Base-by-base conservation (phyloP, 2,113 vertebrate species). In the Apteryx mantelli region DNA sequence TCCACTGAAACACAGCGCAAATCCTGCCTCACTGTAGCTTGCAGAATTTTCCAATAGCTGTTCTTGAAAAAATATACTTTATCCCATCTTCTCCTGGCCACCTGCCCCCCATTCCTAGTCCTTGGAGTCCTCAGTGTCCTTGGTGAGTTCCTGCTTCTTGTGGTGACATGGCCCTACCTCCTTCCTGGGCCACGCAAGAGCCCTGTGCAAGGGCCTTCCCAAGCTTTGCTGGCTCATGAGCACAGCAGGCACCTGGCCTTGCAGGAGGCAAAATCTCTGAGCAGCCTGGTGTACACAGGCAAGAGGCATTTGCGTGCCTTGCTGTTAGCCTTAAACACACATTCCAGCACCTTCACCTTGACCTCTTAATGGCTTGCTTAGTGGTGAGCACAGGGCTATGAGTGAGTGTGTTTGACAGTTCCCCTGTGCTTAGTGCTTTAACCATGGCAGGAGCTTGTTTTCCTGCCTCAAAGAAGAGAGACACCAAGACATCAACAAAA, bases 241-340 rank as follows among this genome's bases (percentile, higher is more conserved):
- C 30, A 36, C 4, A 8, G 55, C 3, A 1, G 1, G 20, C 75
- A 28, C 18, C 46, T 19, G 79, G 40, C 85, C 58, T 7, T 71
- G 71, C 85, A 76, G 46, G 69, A 91, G 66, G 82, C 85, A 73
- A 95, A 42, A 82, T 66, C 77, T 82, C 73, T 15, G 63, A 73
- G 77, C 77, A 77, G 66, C 48, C 69, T 93, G 80, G 40, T 44
- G 61, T 20, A 10, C 58, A 66, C 68, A 58, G 44, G 61, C 56
- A 82, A 76, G 83, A 84, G 61, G 92, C 19, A 3, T 68, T 97
- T 19, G 3, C 1, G 61, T 93, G 93, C 82, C 32, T 26, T 56
- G 40, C 86, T 73, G 25, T 95, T 86, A 90, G 93, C 92, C 89
- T 96, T 96, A 96, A 95, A 91, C 50, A 96, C 89, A 96, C 85